phyloP scores from a whole-genome alignment of 92 coral and sea anemone species.

The Meandrina meandrites region DNA sequence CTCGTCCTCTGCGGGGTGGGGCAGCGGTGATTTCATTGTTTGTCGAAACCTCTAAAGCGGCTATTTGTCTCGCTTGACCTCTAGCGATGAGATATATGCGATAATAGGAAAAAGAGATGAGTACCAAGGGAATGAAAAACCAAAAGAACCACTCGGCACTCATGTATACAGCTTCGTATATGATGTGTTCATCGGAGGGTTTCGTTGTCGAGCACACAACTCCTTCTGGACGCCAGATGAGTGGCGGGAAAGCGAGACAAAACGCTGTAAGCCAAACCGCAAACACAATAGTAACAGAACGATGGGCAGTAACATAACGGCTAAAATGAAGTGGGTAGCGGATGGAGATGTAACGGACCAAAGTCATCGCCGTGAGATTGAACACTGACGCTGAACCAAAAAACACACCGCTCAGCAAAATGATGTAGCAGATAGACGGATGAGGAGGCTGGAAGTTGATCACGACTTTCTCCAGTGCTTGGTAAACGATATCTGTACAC shows the following conservation, averaged over 20 bases:
- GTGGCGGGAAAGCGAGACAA: slow-evolving; percentile 72
- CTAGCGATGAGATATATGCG: slow-evolving; percentile 69
- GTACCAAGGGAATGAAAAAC: slow-evolving; percentile 66
- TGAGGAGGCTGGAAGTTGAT: slow-evolving; percentile 52
- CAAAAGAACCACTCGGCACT: slow-evolving; percentile 76
- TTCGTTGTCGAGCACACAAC: slow-evolving; percentile 72
- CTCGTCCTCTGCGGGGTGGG: slow-evolving; percentile 20
- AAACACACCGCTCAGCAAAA: slow-evolving; percentile 68
- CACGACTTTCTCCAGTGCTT: slow-evolving; percentile 56
- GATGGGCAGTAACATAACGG: slow-evolving; percentile 60
- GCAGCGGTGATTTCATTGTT: not conserved
- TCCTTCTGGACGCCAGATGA: slow-evolving; percentile 72
- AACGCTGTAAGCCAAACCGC: slow-evolving; percentile 68
- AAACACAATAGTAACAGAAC: slow-evolving; percentile 53
- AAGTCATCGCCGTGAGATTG: slow-evolving; percentile 74
- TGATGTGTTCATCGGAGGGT: slow-evolving; percentile 65
- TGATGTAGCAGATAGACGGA: slow-evolving; percentile 58
- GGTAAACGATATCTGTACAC: slow-evolving; percentile 67
- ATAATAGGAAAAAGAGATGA: slow-evolving; percentile 54
- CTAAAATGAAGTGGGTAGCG: slow-evolving; percentile 71
- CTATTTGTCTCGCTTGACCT: slow-evolving; percentile 68
- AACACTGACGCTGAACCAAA: slow-evolving; percentile 77
- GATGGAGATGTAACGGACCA: slow-evolving; percentile 70
- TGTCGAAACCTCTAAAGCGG: slow-evolving; percentile 47
- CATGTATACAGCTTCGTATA: slow-evolving; percentile 72